phyloP scores from a whole-genome alignment of 2,113 vertebrate species.

The Galeopterus variegatus region DNA sequence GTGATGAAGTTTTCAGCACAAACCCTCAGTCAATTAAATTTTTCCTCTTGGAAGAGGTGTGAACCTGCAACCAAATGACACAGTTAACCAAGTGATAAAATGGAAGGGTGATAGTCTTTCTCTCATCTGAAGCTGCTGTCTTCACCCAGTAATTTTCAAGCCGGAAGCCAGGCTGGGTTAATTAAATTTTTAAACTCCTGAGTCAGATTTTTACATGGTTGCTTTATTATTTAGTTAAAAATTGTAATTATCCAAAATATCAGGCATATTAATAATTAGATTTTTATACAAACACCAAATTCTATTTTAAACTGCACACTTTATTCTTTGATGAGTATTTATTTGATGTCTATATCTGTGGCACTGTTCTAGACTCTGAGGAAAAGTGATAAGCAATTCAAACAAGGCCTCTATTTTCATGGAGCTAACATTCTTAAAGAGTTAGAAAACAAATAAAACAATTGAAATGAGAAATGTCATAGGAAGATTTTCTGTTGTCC shows the following conservation, averaged over 20 bases:
- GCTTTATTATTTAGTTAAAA: neutral
- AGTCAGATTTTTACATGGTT: neutral
- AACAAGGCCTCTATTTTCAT: neutral
- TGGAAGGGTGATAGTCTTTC: neutral
- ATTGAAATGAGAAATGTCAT: neutral
- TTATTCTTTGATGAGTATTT: slow-evolving; percentile 6
- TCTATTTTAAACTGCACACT: neutral
- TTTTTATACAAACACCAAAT: neutral
- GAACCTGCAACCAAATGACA: slow-evolving; percentile 32
- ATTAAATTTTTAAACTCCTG: neutral
- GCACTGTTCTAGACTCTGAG: neutral
- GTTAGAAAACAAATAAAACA: neutral
- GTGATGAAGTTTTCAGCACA: slow-evolving; percentile 46
- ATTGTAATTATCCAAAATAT: neutral
- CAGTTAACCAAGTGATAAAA: neutral
- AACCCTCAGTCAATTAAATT: slow-evolving; percentile 29
- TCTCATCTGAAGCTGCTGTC: neutral
- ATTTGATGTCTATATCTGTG: neutral
- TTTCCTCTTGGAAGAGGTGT: slow-evolving; percentile 25
- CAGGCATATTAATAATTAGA: neutral
- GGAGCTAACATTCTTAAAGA: neutral
- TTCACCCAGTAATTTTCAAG: neutral
- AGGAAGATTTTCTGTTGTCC: neutral
- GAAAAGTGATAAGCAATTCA: neutral
- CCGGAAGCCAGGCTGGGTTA: neutral